Base-by-base conservation (phyloP, 1,140 invertebrate genomes). In the Lepidurus couesii region DNA sequence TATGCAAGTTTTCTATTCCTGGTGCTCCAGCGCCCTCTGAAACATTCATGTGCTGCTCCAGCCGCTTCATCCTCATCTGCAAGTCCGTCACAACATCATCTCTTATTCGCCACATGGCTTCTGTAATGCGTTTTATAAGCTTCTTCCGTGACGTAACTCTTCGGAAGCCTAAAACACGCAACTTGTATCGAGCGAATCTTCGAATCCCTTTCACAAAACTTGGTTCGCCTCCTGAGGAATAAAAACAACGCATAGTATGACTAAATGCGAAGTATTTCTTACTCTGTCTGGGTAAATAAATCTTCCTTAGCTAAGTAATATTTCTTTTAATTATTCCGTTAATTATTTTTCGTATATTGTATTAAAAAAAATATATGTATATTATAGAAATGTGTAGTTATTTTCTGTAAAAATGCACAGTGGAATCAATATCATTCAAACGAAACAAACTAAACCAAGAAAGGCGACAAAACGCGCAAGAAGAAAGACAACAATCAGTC, bases 21-120 rank as follows among this genome's bases (percentile, higher is more conserved):
- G 21, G 53, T 21, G 53, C 21, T 65, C 53, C 53, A n/a, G 53
- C 53, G 16, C 53, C 53, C 16, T n/a, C 53, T 65, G 53, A 65
- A 65, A 65, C 53, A 65, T 65, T 65, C 53, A 65, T 65, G 53
- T 65, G 53, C 53, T 65, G 53, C 53, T 65, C 53, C 53, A 65
- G 21, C 34, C 34, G 34, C 9, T 65, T 65, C 53, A 65, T 65
- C 53, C 53, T 65, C 53, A 65, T 65, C 53, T 65, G 53, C 53
- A 65, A 65, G 53, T 65, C 53, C 53, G 53, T 65, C 53, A 65
- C 53, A 65, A 65, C 53, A 65, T 65, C 53, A 65, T 65, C 53
- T 65, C 53, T 65, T 65, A 65, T 65, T 65, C 53, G 53, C 53
- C 53, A 65, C 53, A 65, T 65, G n/a, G 53, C 53, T 65, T 65